phyloP scores from a whole-genome alignment of 64 coral and sea anemone species.

The Dendronephthya gigantea region DNA sequence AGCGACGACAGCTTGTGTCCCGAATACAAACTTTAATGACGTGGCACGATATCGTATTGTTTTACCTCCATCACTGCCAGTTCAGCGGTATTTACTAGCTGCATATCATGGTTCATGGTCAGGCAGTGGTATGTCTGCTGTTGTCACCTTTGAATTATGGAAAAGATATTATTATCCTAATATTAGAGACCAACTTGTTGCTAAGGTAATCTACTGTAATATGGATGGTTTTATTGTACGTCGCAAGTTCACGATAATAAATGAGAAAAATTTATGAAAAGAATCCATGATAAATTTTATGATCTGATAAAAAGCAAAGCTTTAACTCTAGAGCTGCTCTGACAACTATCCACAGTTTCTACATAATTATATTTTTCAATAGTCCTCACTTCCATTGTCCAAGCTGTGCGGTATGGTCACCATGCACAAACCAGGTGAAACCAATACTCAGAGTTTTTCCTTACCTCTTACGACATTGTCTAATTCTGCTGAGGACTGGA shows the following conservation, averaged over 20 bases:
- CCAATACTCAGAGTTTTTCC: slow-evolving; percentile 74
- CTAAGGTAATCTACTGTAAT: slow-evolving; percentile 34
- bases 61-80: slow-evolving; percentile 62
- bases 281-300: not conserved
- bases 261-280: not conserved
- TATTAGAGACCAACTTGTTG: slow-evolving; percentile 82
- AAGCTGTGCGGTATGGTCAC: slow-evolving; percentile 92
- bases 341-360: too few relatives aligned
- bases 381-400: slow-evolving; percentile 33
- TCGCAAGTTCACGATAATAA: not conserved
- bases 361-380: slow-evolving; percentile 4
- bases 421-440: slow-evolving; percentile 74
- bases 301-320: too few relatives aligned
- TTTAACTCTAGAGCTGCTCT: too few relatives aligned
- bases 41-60: slow-evolving; percentile 59
- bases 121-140: slow-evolving; percentile 37
- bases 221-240: not conserved
- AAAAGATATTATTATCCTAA: slow-evolving; percentile 94
- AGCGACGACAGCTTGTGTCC: slow-evolving; percentile 71
- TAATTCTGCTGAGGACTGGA: not conserved
- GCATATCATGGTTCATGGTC: slow-evolving; percentile 83
- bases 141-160: slow-evolving; percentile 89
- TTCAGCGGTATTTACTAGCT: slow-evolving; percentile 75
- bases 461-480: slow-evolving; percentile 60
- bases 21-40: slow-evolving; percentile 86